Conservation (phyloP, 2,113 vertebrate species). For the Menura novaehollandiae region DNA sequence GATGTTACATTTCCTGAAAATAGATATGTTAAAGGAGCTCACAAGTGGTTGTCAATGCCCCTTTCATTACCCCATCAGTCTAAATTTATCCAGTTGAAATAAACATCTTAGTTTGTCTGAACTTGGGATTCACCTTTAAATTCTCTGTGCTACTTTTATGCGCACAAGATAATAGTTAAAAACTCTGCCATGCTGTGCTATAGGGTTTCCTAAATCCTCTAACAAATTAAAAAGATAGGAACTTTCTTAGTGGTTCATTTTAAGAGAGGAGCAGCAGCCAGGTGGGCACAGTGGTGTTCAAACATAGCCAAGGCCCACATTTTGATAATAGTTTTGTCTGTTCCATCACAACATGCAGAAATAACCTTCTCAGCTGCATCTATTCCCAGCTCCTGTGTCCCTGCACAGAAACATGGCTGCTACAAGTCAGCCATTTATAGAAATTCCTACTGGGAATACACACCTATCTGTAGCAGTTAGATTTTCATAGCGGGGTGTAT, state of each 20-base stretch:
- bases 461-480: fast-evolving
- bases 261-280: background rate
- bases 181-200: background rate
- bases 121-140: conserved; percentile 49
- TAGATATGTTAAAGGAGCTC: conserved; percentile 80
- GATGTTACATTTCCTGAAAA: conserved; percentile 90
- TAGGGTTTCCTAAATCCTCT: background rate
- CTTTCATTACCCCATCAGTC: conserved; percentile 82
- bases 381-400: background rate
- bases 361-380: background rate
- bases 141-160: background rate
- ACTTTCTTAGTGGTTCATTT: background rate
- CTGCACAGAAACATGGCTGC: background rate
- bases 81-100: conserved; percentile 44
- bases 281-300: background rate
- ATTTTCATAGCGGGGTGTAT: background rate
- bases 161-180: background rate
- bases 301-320: background rate
- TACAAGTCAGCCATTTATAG: background rate
- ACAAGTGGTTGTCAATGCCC: conserved; percentile 75
- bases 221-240: background rate
- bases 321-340: background rate
- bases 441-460: background rate
- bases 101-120: conserved; percentile 70
- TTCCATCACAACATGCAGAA: background rate